Base-by-base conservation (phyloP, 2,113 vertebrate genomes). In the Amblyornis subalaris region DNA sequence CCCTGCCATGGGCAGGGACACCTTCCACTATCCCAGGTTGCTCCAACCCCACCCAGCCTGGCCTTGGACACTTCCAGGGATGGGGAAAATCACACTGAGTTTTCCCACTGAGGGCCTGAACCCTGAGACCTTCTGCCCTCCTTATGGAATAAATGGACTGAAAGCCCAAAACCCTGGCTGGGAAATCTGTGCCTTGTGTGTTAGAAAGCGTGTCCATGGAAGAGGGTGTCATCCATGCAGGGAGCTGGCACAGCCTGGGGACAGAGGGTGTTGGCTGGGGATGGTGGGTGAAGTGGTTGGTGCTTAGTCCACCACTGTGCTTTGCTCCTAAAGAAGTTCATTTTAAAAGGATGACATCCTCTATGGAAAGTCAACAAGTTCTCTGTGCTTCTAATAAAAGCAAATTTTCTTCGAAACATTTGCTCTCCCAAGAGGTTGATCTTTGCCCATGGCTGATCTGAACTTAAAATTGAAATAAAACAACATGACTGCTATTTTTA, bases 401-500 rank as follows among this genome's bases (percentile, higher is more conserved):
- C 31, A 51, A 14, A 16, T 16, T 23, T 26, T 28, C 40, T 76
- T 69, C 23, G 38, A 61, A 38, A 33, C 1, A 0, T 77, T 69
- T 65, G 23, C 12, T 72, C 54, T 75, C 47, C 80, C 57, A 29
- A 13, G 71, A 53, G 57, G 40, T 17, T 53, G 33, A 6, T 66
- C 48, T 74, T 47, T 66, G 55, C 47, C 66, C 4, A 1, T 31
- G 76, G 58, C 28, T 2, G 0, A 13, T 24, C 28, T 48, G 73
- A 76, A 35, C 48, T 86, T 51, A 48, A 42, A 79, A 25, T 20
- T 51, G 54, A 42, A 79, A 25, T 20, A 47, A 69, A 54, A 12
- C 40, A 13, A 6, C 1, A 0, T 0, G 1, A 28, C 36, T 28
- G 22, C 42, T 53, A 1, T 40, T 75, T 78, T n/a, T 19, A 13